phyloP scores from a whole-genome alignment of 2,888 invertebrate species.

The Desoria tigrina region DNA sequence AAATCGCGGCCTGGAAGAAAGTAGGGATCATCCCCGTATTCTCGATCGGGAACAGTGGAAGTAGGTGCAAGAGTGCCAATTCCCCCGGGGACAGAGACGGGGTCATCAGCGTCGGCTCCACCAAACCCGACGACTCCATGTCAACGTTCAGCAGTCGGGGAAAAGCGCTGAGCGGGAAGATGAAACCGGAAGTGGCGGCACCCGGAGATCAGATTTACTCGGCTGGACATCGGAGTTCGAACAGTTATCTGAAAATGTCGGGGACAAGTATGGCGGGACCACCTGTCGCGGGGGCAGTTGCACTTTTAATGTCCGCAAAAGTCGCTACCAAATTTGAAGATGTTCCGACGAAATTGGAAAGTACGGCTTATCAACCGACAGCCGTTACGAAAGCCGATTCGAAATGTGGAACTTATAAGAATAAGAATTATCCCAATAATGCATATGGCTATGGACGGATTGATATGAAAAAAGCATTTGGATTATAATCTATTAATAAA shows the following conservation, averaged over 20 bases:
- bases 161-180: neutral
- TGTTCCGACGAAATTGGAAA: neutral
- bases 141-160: neutral
- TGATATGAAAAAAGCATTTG: neutral
- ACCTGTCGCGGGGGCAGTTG: slow-evolving; percentile 1
- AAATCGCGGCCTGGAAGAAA: slow-evolving; percentile 6
- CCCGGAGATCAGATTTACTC: neutral
- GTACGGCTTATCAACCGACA: neutral
- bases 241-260: neutral
- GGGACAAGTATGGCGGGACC: slow-evolving; percentile 9
- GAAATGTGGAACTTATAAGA: neutral
- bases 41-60: neutral
- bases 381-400: neutral
- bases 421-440: slow-evolving; percentile 1
- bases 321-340: neutral
- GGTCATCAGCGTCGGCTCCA: slow-evolving; percentile 4
- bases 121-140: neutral
- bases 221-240: neutral
- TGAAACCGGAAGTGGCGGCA: slow-evolving; percentile 6
- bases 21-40: slow-evolving; percentile 6
- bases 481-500: too few relatives aligned
- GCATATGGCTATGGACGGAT: slow-evolving; percentile 4
- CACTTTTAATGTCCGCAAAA: neutral
- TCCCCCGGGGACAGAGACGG: neutral
- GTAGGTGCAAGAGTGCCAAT: neutral